Percentiles rank a stretch among this genome's conserved stretches.
These are phyloP conservation scores for Cuniculus paca DNA, from an alignment of 2,797 vertebrate genomes.

Conservation along the genomic window DNA sequence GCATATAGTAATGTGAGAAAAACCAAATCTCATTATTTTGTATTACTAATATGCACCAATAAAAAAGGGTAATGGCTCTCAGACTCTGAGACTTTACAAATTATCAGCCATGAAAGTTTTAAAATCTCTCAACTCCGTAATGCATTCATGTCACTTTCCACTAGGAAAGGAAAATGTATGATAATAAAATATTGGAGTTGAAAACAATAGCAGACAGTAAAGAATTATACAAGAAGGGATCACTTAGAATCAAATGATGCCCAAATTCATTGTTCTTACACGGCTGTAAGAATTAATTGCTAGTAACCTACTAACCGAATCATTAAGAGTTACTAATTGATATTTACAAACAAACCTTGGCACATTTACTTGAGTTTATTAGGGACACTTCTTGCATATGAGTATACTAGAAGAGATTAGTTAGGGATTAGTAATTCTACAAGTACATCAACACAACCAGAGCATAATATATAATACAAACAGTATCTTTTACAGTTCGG, in stretches of 20 bases:
- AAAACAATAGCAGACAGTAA: neutral
- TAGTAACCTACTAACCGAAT: neutral
- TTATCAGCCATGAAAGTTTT: neutral
- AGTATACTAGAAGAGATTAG: neutral
- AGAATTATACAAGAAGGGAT: constrained; percentile 2
- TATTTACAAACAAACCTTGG: neutral
- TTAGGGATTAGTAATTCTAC: neutral
- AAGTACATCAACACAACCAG: neutral
- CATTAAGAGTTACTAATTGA: neutral
- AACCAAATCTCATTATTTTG: neutral
- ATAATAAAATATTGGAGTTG: neutral
- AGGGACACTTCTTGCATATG: neutral
- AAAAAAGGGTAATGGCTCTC: neutral
- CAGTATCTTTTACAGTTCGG: neutral
- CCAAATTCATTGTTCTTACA: neutral
- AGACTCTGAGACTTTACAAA: neutral
- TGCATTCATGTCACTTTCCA: neutral
- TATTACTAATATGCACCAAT: neutral
- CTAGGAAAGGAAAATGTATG: neutral
- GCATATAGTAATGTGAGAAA: neutral
- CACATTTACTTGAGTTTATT: neutral
- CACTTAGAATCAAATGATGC: neutral
- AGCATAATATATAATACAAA: neutral
- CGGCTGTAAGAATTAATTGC: neutral
- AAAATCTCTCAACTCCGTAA: neutral